These are phyloP conservation scores for Adelosebastes latens DNA, from an alignment of 2,797 vertebrate species.

Conservation along the genomic window DNA sequence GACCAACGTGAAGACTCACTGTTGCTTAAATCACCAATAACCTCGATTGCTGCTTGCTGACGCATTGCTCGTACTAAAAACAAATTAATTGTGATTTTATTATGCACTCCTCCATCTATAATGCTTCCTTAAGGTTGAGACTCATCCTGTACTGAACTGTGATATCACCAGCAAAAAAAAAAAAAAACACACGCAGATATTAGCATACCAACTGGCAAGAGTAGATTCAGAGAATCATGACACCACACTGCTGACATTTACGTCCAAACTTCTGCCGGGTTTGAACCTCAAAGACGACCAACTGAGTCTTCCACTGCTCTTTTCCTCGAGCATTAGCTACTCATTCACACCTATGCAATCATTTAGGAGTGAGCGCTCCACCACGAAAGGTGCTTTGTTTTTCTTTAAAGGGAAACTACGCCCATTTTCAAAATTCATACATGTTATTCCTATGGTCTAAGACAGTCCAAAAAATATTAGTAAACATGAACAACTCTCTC, in stretches of 20 bases:
- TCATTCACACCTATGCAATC: constrained; percentile 78
- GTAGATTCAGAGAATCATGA: not conserved
- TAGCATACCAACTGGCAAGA: not conserved
- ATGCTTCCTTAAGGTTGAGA: constrained; percentile 34
- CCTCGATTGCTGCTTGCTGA: constrained; percentile 56
- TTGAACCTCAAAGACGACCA: constrained; percentile 59
- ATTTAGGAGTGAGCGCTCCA: constrained; percentile 39
- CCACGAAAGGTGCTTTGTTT: constrained; percentile 55
- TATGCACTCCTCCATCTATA: constrained; percentile 43
- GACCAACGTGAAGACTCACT: constrained; percentile 65
- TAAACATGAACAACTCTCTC: no score
- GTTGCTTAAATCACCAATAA: constrained; percentile 50
- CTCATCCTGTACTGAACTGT: constrained; percentile 54
- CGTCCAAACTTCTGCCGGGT: constrained; percentile 24
- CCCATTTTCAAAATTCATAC: no score
- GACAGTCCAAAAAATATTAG: no score
- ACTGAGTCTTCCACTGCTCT: constrained; percentile 65
- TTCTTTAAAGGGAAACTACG: no score
- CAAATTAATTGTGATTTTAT: constrained; percentile 42
- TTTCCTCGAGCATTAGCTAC: constrained; percentile 34
- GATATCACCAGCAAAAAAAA: constrained; percentile 68
- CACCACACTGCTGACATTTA: constrained; percentile 20
- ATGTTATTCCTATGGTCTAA: no score
- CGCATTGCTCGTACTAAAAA: constrained; percentile 42
- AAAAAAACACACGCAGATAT: not conserved